phyloP scores from a whole-genome alignment of 2,113 vertebrate species.

The Calyptommatus sinebrachiatus region DNA sequence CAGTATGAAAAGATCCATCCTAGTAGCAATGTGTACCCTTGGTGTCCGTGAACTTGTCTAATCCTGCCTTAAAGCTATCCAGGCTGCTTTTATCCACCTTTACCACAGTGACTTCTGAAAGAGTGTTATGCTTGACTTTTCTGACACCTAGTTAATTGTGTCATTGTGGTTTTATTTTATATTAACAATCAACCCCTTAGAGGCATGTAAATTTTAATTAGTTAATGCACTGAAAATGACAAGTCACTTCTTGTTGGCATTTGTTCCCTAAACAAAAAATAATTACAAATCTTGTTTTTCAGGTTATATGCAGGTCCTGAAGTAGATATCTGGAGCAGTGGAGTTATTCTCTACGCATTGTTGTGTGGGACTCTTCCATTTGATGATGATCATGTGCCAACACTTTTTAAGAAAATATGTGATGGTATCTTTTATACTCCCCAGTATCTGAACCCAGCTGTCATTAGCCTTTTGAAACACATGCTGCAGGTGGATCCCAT shows the following conservation, averaged over 20 bases:
- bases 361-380: slow-evolving; percentile 96
- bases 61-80: no score
- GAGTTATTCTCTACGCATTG: slow-evolving; percentile 95
- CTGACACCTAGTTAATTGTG: background rate
- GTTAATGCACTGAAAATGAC: background rate
- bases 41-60: no score
- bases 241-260: background rate
- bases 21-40: no score
- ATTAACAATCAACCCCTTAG: background rate
- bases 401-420: slow-evolving; percentile 98
- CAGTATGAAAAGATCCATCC: no score
- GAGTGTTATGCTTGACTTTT: background rate
- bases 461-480: slow-evolving; percentile 91
- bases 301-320: slow-evolving; percentile 97
- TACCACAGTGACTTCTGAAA: background rate
- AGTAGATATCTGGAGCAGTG: slow-evolving; percentile 98
- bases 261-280: slow-evolving; percentile 3
- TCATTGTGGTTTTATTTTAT: background rate
- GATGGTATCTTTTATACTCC: slow-evolving; percentile 98
- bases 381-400: slow-evolving; percentile 98
- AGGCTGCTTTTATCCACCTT: no score
- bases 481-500: slow-evolving; percentile 98
- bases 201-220: background rate
- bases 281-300: slow-evolving; percentile 40
- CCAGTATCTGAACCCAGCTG: slow-evolving; percentile 90